Evolutionary conservation across 2,113 vertebrate species (phyloP), one percentile per base, ranked within the genome.

Genomic region (Notechis scutatus): DNA sequence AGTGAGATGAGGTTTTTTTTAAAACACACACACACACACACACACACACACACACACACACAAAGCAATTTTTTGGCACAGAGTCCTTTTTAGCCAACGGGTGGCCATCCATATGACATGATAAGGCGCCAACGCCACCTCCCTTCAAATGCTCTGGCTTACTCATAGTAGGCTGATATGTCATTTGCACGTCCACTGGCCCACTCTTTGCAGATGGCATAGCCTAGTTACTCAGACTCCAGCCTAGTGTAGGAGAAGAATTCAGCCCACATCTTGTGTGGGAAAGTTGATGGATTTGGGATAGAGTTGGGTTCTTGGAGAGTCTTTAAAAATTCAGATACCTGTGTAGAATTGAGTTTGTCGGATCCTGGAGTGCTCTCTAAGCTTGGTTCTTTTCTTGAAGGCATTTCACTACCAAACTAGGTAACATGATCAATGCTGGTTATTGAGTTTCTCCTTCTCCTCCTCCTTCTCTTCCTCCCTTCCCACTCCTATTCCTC

Each of bases 131-230:
- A 24, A 85, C 9, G 10, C 90, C 61, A 74, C 55, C 88, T 90
- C 89, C 69, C 47, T 74, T 91, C 52, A 57, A 54, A 57, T 29
- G 74, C 74, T 57, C 4, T 0, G 56, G 56, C 74, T 85, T 56
- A 91, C 52, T 45, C 90, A 86, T 8, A 20, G 34, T 20, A 45
- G 20, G 54, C 64, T 81, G 47, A 24, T n/a, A 91, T 81, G n/a
- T 34, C 20, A 54, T 54, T 52, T 34, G 11, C 42, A 29, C 54
- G 14, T 74, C 69, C n/a, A 5, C n/a, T 39, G 29, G 56, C 74
- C 74, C 54, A 56, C 90, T 57, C 74, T 42, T 91, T 42, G 6
- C 90, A 91, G 90, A 91, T 91, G 69, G 69, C n/a, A 26, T 64
- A 4, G 12, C 74, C 20, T 26, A 15, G 59, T 21, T 52, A 45